A percentile compares a stretch with the other conserved stretches of the same genome.
These are phyloP conservation scores for Nycticorax nycticorax DNA, from an alignment of 2,113 vertebrate species.

Conservation along the genomic window DNA sequence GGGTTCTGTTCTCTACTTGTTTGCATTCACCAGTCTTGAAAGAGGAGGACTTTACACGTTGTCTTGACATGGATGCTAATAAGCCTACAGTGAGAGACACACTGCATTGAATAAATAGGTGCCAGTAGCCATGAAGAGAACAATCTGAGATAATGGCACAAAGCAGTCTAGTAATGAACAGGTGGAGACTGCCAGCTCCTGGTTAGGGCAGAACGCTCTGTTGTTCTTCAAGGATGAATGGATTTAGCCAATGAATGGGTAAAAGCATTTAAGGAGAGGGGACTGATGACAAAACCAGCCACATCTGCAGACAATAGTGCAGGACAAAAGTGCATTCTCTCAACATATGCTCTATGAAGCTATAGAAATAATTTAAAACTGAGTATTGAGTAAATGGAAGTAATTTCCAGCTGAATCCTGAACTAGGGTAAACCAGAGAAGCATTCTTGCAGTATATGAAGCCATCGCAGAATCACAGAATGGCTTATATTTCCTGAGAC, in stretches of 20 bases:
- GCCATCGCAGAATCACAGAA: not conserved
- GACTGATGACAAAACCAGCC: not conserved
- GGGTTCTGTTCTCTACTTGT: conserved; percentile 24
- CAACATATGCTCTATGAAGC: not conserved
- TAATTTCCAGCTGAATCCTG: not conserved
- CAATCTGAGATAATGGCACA: conserved; percentile 1
- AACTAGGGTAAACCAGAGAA: not conserved
- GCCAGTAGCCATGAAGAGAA: conserved; percentile 18
- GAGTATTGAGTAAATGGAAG: not conserved
- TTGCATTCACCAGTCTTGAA: conserved; percentile 28
- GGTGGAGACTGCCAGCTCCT: not conserved
- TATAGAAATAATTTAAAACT: not conserved
- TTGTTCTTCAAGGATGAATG: conserved; percentile 13
- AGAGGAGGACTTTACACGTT: conserved; percentile 19
- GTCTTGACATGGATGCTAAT: conserved; percentile 42
- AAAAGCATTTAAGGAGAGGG: not conserved
- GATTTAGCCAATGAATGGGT: not conserved
- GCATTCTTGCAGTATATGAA: not conserved
- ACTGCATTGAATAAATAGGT: not conserved
- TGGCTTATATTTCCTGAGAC: not conserved
- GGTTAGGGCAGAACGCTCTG: not conserved
- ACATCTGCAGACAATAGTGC: not conserved
- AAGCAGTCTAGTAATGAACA: not conserved
- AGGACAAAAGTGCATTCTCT: not conserved
- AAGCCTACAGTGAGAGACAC: not conserved